Evolutionary conservation across 2,797 vertebrate species (phyloP), one percentile per base, ranked within the genome.

Genomic region (Mus minutoides): DNA sequence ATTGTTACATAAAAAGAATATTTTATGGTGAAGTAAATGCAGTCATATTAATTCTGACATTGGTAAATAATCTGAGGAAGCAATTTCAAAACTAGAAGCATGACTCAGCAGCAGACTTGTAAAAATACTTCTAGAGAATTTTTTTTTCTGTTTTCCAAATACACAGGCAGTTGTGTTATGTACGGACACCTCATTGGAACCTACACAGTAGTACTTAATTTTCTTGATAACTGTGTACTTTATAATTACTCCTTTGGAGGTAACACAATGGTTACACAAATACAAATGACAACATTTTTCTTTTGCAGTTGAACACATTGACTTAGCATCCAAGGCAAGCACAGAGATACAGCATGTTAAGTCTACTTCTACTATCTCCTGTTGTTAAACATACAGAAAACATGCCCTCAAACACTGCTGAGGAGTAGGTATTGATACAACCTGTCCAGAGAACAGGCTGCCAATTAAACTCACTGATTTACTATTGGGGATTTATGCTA

Each of bases 401-500:
- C 34, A 5, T 26, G 13, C 11, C 52, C 21, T 76, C 87, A 54
- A 79, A 52, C 56, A 83, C 56, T 64, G 8, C 56, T 79, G 29
- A 91, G 54, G 11, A 87, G 75, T 71, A 71, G 69, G n/a, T 79
- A 91, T 37, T 88, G 60, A 96, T 86, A 21, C 40, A 82, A 19
- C 24, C 91, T 92, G 84, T 76, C 86, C 52, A 67, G 91, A 94
- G 24, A 94, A 37, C 67, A 71, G 54, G 43, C 78, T 96, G 64
- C 80, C 90, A 71, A 94, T 96, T 21, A 71, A 83, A 91, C 87
- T 62, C 62, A 79, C 75, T 91, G 69, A 92, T 91, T 92, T 91
- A 89, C 29, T 60, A 90, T 29, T 87, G 26, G 69, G 78, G 88
- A 78, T 93, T 58, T 93, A 71, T 96, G 64, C 60, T 94, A 17